Conservation (phyloP, 2,113 vertebrate species). For the Clarias macrocephalus region DNA sequence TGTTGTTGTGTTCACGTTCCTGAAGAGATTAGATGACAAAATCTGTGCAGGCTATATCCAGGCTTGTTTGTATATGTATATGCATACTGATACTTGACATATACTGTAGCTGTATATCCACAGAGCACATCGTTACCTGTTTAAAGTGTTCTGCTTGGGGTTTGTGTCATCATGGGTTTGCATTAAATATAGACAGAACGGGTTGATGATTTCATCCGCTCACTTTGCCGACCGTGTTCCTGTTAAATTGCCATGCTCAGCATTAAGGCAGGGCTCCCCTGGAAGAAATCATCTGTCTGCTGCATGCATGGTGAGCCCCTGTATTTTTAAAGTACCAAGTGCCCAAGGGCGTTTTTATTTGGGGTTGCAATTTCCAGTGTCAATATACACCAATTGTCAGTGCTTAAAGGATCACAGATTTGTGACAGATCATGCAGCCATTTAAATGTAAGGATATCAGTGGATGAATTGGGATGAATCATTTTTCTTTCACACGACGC, state of each 20-base stretch:
- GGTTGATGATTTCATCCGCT: not conserved
- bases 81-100: not conserved
- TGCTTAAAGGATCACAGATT: not conserved
- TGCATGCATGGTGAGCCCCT: slow-evolving; percentile 18
- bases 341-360: slow-evolving; percentile 25
- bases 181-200: not conserved
- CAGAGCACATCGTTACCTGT: not conserved
- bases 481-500: not conserved
- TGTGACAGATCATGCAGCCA: not conserved
- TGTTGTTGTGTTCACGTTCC: not conserved
- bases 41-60: not conserved
- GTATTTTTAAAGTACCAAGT: slow-evolving; percentile 20
- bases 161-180: not conserved
- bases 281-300: slow-evolving; percentile 24
- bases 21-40: not conserved
- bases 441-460: not conserved
- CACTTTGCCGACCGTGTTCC: slow-evolving; percentile 3
- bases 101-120: not conserved
- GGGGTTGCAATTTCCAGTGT: not conserved
- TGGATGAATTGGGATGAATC: not conserved
- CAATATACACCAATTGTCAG: not conserved
- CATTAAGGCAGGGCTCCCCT: slow-evolving; percentile 22
- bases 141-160: not conserved
- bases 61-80: not conserved
- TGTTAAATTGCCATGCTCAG: slow-evolving; percentile 20